These are phyloP conservation scores for Pandemis heparana DNA, from an alignment of 2,888 invertebrate genomes.

Conservation along the genomic window DNA sequence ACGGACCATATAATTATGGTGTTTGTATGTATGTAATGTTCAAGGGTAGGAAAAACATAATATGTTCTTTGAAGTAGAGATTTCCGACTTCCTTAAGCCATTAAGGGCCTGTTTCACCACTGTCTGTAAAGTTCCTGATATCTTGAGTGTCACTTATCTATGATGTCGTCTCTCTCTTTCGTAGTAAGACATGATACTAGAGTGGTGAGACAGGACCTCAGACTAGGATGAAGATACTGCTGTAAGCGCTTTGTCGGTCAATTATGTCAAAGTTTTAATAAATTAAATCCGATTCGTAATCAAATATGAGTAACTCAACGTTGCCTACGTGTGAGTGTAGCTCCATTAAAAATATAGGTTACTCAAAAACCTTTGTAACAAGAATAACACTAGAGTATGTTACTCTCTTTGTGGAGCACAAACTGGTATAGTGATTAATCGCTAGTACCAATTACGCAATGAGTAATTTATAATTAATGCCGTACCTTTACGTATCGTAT, in stretches of 20 bases:
- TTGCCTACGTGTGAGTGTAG: neutral
- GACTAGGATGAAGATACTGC: neutral
- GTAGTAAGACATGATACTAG: no score
- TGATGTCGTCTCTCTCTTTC: no score
- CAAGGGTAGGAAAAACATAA: no score
- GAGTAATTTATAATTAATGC: conserved; percentile 31
- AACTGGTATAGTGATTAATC: conserved; percentile 34
- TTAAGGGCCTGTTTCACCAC: no score
- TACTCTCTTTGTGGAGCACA: conserved; percentile 20
- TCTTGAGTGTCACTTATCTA: no score
- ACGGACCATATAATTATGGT: conserved; percentile 16
- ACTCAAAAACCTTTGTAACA: neutral
- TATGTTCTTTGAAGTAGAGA: no score
- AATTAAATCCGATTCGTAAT: neutral
- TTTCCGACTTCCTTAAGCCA: no score
- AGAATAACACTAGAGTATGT: conserved; percentile 17
- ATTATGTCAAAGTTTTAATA: neutral
- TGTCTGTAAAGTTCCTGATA: no score
- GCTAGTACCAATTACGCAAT: conserved; percentile 35
- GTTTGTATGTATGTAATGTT: neutral
- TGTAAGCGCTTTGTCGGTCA: neutral
- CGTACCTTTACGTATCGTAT: conserved; percentile 12
- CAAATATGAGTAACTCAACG: neutral
- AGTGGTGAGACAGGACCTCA: neutral
- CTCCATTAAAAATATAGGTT: conserved; percentile 5